Percentiles rank a stretch among this genome's conserved stretches.
phyloP scores from a whole-genome alignment of 2,797 vertebrate species.

The Dicrostonyx torquatus region DNA sequence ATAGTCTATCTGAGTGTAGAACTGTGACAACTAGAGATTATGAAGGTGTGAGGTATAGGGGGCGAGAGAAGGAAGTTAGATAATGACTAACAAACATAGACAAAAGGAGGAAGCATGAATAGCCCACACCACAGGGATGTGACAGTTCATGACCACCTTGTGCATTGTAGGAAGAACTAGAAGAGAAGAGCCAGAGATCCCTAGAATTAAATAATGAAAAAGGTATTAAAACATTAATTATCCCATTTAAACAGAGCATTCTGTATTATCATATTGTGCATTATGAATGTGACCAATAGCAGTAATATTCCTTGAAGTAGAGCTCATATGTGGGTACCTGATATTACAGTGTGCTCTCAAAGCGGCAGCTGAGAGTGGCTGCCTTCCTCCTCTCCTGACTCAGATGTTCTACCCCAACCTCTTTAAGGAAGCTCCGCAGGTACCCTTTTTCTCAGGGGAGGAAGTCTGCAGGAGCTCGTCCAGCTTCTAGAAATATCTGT shows the following conservation, averaged over 20 bases:
- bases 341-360: not conserved
- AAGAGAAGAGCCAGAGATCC: not conserved
- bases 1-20: not conserved
- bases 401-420: not conserved
- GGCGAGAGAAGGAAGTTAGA: not conserved
- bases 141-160: not conserved
- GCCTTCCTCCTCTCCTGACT: not conserved
- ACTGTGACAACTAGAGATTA: not conserved
- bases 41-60: not conserved
- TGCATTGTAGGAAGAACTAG: not conserved
- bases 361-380: not conserved
- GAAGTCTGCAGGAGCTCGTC: not conserved
- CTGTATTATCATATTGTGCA: not conserved
- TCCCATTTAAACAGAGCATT: no score
- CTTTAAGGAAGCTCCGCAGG: not conserved
- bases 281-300: not conserved
- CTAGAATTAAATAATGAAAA: not conserved
- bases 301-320: not conserved
- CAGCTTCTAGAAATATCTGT: constrained; percentile 20
- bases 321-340: not conserved
- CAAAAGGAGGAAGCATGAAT: not conserved
- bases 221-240: not conserved
- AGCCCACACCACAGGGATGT: not conserved
- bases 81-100: not conserved
- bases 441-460: not conserved